Evolutionary conservation across 2,797 vertebrate genomes (phyloP).

Genomic region (Gobio occitaniae): DNA sequence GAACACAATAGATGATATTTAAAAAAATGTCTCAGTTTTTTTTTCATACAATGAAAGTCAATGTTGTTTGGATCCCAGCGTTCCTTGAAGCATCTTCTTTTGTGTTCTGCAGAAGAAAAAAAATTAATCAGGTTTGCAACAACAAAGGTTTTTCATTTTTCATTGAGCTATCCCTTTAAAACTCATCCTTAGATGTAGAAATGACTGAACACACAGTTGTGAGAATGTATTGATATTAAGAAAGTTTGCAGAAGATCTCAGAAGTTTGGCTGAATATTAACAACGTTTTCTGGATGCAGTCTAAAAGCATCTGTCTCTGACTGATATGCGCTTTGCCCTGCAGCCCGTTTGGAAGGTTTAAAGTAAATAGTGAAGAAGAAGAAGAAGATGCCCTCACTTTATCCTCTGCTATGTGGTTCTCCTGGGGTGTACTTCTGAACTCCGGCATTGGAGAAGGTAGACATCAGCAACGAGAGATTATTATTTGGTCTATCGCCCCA

Average conservation of each 20-base stretch:
- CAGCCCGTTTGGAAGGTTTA: constrained; percentile 96
- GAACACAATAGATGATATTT: neutral
- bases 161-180: neutral
- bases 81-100: neutral
- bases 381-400: constrained; percentile 95
- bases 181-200: neutral
- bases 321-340: constrained; percentile 20
- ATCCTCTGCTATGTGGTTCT: constrained; percentile 99
- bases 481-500: constrained; percentile 21
- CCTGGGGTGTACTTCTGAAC: constrained; percentile 98
- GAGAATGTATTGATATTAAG: neutral
- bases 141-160: neutral
- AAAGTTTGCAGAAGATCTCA: constrained; percentile 1
- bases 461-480: constrained; percentile 61
- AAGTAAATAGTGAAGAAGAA: constrained; percentile 97
- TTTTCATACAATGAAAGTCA: neutral
- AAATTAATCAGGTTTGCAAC: neutral
- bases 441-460: constrained; percentile 98
- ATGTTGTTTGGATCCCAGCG: constrained; percentile 1
- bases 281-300: neutral
- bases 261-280: neutral
- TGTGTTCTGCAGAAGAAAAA: neutral
- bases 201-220: neutral
- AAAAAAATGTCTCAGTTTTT: neutral
- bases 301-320: constrained; percentile 23